phyloP scores from a whole-genome alignment of 2,888 invertebrate genomes.

The Eupithecia abbreviata region DNA sequence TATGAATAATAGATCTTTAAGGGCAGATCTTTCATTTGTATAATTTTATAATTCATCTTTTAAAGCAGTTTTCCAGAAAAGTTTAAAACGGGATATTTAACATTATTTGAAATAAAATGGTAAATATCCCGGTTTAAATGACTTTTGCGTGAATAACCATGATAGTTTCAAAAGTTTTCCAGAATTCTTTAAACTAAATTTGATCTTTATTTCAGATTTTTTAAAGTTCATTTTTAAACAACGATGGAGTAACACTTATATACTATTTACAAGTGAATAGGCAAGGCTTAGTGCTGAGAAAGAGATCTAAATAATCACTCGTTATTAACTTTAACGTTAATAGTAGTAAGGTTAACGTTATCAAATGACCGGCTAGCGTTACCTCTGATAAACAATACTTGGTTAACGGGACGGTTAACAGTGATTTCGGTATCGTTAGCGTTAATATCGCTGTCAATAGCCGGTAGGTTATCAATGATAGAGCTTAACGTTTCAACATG shows the following conservation, averaged over 20 bases:
- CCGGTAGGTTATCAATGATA: slow-evolving; percentile 73
- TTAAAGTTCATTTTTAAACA: slow-evolving; percentile 32
- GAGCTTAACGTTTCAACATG: slow-evolving; percentile 57
- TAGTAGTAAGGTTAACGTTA: slow-evolving; percentile 3
- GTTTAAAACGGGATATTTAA: no score
- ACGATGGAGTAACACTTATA: slow-evolving; percentile 34
- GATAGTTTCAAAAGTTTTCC: not conserved
- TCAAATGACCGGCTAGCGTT: slow-evolving; percentile 4
- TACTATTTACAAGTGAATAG: slow-evolving; percentile 36
- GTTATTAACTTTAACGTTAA: slow-evolving; percentile 27
- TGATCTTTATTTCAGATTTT: not conserved
- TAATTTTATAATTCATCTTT: not conserved
- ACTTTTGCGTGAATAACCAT: no score
- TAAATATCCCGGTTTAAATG: no score
- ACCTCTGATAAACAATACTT: slow-evolving; percentile 10
- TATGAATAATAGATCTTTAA: not conserved
- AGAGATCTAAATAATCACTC: slow-evolving; percentile 36
- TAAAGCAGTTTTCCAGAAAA: not conserved
- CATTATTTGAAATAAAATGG: no score
- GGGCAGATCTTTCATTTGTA: not conserved
- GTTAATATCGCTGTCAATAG: slow-evolving; percentile 74
- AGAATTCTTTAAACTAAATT: not conserved
- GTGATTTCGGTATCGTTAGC: slow-evolving; percentile 60
- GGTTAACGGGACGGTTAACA: slow-evolving; percentile 20
- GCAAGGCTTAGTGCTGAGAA: slow-evolving; percentile 42